phyloP scores from a whole-genome alignment of 2,797 vertebrate genomes.

The Chaetophractus vellerosus region DNA sequence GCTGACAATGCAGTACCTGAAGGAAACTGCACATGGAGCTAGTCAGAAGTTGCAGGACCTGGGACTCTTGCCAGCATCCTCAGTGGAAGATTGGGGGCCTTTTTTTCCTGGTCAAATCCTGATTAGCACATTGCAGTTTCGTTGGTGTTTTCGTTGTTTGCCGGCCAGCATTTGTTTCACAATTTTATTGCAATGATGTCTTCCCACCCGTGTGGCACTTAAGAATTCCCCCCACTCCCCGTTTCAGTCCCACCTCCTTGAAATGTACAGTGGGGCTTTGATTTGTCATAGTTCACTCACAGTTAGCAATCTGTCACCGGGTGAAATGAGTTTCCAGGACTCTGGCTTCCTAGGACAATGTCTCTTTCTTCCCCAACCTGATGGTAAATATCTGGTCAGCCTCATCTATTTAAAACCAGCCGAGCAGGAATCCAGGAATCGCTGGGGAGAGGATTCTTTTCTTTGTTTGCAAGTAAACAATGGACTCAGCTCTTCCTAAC shows the following conservation, averaged over 20 bases:
- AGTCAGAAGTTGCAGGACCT: conserved; percentile 78
- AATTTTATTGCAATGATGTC: conserved; percentile 82
- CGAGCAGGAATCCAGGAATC: conserved; percentile 65
- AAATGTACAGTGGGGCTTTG: conserved; percentile 74
- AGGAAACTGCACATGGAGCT: conserved; percentile 85
- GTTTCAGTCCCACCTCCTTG: conserved; percentile 67
- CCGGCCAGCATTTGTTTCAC: conserved; percentile 84
- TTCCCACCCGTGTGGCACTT: conserved; percentile 59
- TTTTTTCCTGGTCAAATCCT: conserved; percentile 67
- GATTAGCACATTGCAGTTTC: conserved; percentile 86
- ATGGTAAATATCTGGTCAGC: conserved; percentile 84
- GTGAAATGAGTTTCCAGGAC: conserved; percentile 49
- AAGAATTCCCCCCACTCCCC: conserved; percentile 53
- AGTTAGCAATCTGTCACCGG: conserved; percentile 43
- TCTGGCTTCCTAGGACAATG: conserved; percentile 70
- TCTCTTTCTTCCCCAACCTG: conserved; percentile 85
- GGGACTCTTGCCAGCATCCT: conserved; percentile 84
- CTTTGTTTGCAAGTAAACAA: conserved; percentile 85
- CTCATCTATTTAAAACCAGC: conserved; percentile 85
- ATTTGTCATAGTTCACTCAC: conserved; percentile 62
- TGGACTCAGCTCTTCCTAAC: conserved; percentile 82
- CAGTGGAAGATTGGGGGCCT: conserved; percentile 69
- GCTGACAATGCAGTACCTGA: conserved; percentile 88
- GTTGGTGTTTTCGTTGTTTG: conserved; percentile 63
- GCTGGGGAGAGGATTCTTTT: conserved; percentile 82